Evolutionary conservation across 2,888 invertebrate genomes (phyloP).

Genomic region (Eupithecia centaureata): DNA sequence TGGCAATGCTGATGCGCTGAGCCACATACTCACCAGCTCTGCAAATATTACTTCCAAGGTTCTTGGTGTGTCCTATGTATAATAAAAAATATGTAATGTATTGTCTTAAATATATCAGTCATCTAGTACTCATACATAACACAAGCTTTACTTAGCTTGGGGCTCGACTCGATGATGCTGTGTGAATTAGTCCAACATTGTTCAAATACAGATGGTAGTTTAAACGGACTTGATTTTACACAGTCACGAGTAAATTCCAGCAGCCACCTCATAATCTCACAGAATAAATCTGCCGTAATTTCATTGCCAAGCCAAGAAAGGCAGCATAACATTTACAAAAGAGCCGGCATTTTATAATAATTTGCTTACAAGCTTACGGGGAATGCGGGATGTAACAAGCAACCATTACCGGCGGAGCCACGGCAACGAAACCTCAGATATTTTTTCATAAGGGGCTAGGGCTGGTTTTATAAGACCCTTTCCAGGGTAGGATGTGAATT

Average conservation of each 20-base stretch:
- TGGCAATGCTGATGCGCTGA: too few relatives aligned
- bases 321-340: constrained; percentile 33
- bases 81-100: too few relatives aligned
- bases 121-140: too few relatives aligned
- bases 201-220: background rate
- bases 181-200: too few relatives aligned
- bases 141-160: too few relatives aligned
- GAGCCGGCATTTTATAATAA: constrained; percentile 47
- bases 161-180: too few relatives aligned
- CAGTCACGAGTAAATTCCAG: background rate
- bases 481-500: background rate
- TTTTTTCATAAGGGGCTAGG: constrained; percentile 21
- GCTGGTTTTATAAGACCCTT: background rate
- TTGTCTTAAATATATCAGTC: too few relatives aligned
- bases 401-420: constrained; percentile 44
- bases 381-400: constrained; percentile 48
- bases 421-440: constrained; percentile 37
- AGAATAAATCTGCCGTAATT: constrained; percentile 21
- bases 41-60: too few relatives aligned
- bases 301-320: constrained; percentile 26
- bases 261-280: background rate
- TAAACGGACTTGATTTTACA: background rate
- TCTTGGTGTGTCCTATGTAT: too few relatives aligned
- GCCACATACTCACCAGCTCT: too few relatives aligned
- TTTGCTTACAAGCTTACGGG: constrained; percentile 43